These are phyloP conservation scores for Heterotilapia buettikoferi DNA, from an alignment of 2,113 vertebrate species.

Conservation along the genomic window DNA sequence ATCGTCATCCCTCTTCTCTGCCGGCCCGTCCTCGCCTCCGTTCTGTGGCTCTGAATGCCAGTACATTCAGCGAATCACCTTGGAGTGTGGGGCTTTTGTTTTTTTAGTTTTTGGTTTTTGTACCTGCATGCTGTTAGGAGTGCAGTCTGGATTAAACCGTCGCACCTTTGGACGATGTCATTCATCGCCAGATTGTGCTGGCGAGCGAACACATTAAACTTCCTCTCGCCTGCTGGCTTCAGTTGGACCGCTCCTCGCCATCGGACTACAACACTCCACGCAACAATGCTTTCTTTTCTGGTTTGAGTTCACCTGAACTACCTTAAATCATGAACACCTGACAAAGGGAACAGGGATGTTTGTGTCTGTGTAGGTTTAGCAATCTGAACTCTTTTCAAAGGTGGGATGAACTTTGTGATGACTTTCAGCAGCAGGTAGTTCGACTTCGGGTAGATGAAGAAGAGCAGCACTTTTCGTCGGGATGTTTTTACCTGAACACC, in stretches of 20 bases:
- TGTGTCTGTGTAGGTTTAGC: slow-evolving; percentile 4
- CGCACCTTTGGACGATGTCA: neutral
- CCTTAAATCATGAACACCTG: slow-evolving; percentile 24
- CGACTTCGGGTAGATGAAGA: neutral
- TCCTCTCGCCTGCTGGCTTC: neutral
- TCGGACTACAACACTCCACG: neutral
- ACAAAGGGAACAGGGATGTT: neutral
- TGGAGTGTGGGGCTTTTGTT: neutral
- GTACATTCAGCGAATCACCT: neutral
- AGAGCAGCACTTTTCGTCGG: slow-evolving; percentile 17
- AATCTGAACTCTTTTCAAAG: neutral
- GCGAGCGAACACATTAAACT: neutral
- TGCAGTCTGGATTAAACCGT: neutral
- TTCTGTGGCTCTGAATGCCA: neutral
- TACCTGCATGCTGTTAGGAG: slow-evolving; percentile 19
- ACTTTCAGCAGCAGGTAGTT: neutral
- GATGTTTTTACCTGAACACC: neutral
- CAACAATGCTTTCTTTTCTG: neutral
- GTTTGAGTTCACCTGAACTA: slow-evolving; percentile 29
- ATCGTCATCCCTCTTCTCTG: neutral
- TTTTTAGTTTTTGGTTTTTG: neutral
- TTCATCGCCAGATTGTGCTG: neutral
- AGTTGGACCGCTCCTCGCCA: neutral
- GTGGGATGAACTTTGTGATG: neutral
- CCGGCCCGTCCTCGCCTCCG: neutral